phyloP scores from a whole-genome alignment of 2,797 vertebrate genomes.

The Microctenopoma lineatum region DNA sequence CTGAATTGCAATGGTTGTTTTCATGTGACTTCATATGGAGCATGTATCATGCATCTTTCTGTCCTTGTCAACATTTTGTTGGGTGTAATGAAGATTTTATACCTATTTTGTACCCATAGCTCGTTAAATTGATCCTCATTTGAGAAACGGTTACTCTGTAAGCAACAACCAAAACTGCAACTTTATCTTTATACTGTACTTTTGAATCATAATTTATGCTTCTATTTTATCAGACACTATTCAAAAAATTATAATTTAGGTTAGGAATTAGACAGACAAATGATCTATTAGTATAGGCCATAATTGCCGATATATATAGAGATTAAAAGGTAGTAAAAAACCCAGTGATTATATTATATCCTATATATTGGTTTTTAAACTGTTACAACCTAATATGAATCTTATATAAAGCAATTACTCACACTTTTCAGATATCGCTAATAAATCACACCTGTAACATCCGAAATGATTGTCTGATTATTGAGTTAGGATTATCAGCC shows the following conservation, averaged over 20 bases:
- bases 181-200: not conserved
- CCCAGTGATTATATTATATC: too few relatives aligned
- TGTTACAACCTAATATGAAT: not conserved
- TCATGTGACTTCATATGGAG: constrained; percentile 3
- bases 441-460: not conserved
- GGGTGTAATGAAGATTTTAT: not conserved
- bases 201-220: not conserved
- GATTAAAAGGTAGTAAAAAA: not conserved
- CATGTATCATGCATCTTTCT: not conserved
- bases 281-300: not conserved
- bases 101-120: not conserved
- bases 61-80: not conserved
- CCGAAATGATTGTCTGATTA: not conserved
- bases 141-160: not conserved
- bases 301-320: not conserved
- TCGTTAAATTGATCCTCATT: not conserved
- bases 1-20: not conserved
- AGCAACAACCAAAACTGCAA: not conserved
- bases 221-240: not conserved
- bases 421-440: not conserved
- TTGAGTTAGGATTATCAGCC: not conserved
- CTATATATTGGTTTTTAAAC: too few relatives aligned
- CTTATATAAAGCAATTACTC: not conserved
- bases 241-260: not conserved
- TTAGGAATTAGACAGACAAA: not conserved